phyloP scores from a whole-genome alignment of 2,797 vertebrate genomes.

The Nasua narica region DNA sequence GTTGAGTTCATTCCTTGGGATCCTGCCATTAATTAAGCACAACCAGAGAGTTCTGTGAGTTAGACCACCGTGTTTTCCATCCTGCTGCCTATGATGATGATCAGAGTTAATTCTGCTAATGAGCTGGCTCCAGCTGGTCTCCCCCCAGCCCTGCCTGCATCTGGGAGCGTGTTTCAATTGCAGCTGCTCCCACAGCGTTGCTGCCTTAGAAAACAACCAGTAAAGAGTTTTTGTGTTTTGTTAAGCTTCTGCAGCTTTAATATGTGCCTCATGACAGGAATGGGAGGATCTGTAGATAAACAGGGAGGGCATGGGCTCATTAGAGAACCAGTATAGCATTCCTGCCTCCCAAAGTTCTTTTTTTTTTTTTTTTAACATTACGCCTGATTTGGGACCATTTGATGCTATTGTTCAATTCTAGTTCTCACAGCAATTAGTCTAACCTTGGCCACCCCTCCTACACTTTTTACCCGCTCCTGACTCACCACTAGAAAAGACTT shows the following conservation, averaged over 20 bases:
- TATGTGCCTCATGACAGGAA: neutral
- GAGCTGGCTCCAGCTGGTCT: constrained; percentile 43
- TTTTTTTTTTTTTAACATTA: neutral
- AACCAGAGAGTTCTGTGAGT: neutral
- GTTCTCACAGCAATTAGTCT: neutral
- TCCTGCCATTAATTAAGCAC: neutral
- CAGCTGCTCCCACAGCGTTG: constrained; percentile 35
- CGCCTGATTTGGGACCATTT: neutral
- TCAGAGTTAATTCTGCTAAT: constrained; percentile 11
- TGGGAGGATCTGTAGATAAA: neutral
- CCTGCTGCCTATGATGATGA: neutral
- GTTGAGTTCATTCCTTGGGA: neutral
- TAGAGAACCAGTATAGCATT: neutral
- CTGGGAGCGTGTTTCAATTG: constrained; percentile 38
- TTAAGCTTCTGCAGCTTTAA: neutral
- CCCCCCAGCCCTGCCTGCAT: neutral
- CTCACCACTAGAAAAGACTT: neutral
- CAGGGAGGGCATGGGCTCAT: neutral
- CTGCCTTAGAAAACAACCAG: neutral
- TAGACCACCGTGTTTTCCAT: neutral
- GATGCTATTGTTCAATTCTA: neutral
- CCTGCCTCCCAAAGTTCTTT: neutral
- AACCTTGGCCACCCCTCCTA: neutral
- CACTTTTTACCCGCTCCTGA: neutral
- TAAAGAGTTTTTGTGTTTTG: neutral